Conservation (phyloP, 2,797 vertebrate species). For the Lagodon rhomboides region DNA sequence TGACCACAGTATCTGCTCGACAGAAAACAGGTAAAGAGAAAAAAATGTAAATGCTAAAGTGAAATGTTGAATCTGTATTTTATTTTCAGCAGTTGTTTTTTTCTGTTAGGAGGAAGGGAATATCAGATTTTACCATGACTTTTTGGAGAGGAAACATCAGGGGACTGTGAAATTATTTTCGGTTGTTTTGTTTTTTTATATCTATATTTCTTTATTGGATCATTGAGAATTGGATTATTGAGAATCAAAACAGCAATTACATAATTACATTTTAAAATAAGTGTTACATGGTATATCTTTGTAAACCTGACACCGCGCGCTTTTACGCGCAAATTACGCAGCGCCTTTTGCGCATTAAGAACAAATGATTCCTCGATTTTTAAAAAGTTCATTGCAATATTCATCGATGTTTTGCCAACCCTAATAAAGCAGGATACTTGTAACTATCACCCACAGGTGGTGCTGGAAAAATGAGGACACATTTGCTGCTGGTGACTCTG, state of each 20-base stretch:
- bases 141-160: neutral
- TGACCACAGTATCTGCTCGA: constrained; percentile 42
- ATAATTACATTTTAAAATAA: neutral
- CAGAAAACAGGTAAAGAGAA: constrained; percentile 70
- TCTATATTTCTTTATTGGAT: neutral
- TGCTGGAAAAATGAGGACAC: constrained; percentile 84
- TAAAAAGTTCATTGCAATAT: neutral
- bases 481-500: constrained; percentile 83
- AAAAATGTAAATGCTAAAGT: neutral
- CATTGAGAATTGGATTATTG: no score
- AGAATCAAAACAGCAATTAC: neutral
- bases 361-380: neutral
- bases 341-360: constrained; percentile 18
- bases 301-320: constrained; percentile 8
- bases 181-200: neutral
- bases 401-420: neutral
- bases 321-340: constrained; percentile 68
- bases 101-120: neutral
- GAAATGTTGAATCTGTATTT: neutral
- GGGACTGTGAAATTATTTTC: neutral
- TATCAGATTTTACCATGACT: neutral
- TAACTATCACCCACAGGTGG: constrained; percentile 56
- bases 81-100: neutral
- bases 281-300: neutral
- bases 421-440: neutral